Percentiles rank a stretch among this genome's conserved stretches.
phyloP scores from a whole-genome alignment of 2,797 vertebrate genomes.

The Thripadectes ignobilis region DNA sequence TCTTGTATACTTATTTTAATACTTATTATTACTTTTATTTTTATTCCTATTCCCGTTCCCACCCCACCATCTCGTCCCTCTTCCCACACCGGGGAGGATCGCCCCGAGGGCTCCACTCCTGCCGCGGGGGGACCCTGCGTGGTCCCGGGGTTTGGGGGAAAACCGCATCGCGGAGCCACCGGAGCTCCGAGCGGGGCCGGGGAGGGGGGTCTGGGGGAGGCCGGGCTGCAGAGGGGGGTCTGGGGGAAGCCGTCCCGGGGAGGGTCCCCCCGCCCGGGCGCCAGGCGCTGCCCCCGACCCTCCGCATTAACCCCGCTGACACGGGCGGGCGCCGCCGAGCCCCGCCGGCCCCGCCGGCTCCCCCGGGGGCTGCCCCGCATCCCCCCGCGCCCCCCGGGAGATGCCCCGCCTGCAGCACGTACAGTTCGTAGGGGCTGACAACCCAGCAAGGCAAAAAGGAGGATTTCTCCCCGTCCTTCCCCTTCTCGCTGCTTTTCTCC shows the following conservation, averaged over 20 bases:
- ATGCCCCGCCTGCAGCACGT: neutral
- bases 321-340: conserved; percentile 65
- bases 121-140: neutral
- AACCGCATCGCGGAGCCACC: neutral
- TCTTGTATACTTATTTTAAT: neutral
- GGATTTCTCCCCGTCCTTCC: too few species aligned
- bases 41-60: too few species aligned
- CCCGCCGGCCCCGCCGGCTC: neutral
- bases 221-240: neutral
- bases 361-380: neutral
- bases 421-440: neutral
- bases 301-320: conserved; percentile 85
- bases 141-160: neutral
- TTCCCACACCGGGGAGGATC: neutral
- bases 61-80: neutral
- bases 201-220: neutral
- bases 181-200: neutral
- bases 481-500: rapidly evolving
- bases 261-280: conserved; percentile 37
- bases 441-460: neutral
- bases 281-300: conserved; percentile 80
- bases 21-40: neutral
- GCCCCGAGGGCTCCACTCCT: neutral
- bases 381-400: neutral
- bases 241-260: neutral